Base-by-base conservation (phyloP, 1,140 invertebrate genomes). In the Diachasma alloeum region DNA sequence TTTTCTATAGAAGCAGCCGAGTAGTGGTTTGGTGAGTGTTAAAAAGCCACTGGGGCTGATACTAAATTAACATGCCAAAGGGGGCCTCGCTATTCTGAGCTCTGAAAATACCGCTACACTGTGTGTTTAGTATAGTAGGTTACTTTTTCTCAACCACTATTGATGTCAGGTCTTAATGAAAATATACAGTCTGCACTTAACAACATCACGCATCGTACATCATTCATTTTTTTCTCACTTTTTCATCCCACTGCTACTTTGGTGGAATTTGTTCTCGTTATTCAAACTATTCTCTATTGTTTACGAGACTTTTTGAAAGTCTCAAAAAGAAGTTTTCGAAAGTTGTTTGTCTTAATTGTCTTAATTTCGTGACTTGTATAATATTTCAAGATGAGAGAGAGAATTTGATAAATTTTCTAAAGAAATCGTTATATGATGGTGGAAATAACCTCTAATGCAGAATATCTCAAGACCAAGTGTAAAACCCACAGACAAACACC, bases 1-100 rank as follows among this genome's bases (percentile, higher is more conserved):
- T 31, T 31, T 59, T 24, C 8, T 17, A 70, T 67, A 17, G 71
- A 39, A 53, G 73, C 9, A 56, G 13, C 19, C 48, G 48, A 63
- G 59, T n/a, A n/a, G 53, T 63, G 68, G 36, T 59, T 48, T 24
- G 48, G 53, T 6, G 70, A 75, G 78, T 81, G 71, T 10, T 71
- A 78, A 74, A 42, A 80, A 73, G 73, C 77, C 80, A 72, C 44
- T 67, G 70, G 39, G n/a, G 68, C 48, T 53, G 72, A 72, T 66
- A 78, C 81, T 80, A 79, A 82, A 82, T 83, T 83, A 82, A 82
- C 82, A 82, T 82, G 81, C 76, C 79, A 82, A 81, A 80, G 79
- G 73, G 70, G 59, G 68, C 68, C 48, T 37, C 72, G 42, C 68
- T 44, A 71, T 78, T 72, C 79, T 77, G 42, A 71, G 37, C 22